These are phyloP conservation scores for Champsocephalus esox DNA, from an alignment of 2,797 vertebrate genomes.

Conservation along the genomic window DNA sequence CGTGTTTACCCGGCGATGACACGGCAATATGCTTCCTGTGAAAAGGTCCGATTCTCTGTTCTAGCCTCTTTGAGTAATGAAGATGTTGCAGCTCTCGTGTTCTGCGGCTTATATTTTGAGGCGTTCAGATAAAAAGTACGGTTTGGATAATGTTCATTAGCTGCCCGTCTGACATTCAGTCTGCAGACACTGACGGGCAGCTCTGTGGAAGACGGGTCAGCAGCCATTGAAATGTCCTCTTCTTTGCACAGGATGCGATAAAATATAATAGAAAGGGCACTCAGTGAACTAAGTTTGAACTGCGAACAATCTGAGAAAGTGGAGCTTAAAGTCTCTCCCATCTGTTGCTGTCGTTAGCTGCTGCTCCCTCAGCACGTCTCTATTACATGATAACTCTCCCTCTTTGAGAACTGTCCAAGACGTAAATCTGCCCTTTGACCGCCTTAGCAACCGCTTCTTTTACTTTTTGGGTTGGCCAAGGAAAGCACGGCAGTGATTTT, in stretches of 20 bases:
- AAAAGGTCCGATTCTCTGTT: too few species aligned
- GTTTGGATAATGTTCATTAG: too few species aligned
- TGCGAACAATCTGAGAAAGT: slow-evolving; percentile 13
- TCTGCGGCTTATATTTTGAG: too few species aligned
- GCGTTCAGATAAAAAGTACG: too few species aligned
- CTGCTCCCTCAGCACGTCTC: slow-evolving; percentile 25
- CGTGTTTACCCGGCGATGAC: too few species aligned
- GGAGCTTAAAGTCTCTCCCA: slow-evolving; percentile 29
- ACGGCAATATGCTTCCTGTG: too few species aligned
- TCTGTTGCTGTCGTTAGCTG: slow-evolving; percentile 60
- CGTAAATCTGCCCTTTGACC: slow-evolving; percentile 32
- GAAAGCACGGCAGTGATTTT: neutral
- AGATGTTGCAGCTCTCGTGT: too few species aligned
- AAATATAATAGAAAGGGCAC: neutral
- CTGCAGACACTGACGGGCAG: slow-evolving; percentile 35
- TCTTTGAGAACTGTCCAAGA: slow-evolving; percentile 26
- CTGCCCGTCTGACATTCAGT: slow-evolving; percentile 12
- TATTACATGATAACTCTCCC: slow-evolving; percentile 36
- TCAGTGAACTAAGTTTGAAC: slow-evolving; percentile 41
- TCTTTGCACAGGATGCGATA: neutral
- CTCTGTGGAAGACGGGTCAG: slow-evolving; percentile 25
- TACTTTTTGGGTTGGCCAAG: neutral
- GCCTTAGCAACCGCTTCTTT: neutral
- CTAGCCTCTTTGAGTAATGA: too few species aligned
- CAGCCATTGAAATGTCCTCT: slow-evolving; percentile 33